phyloP scores from a whole-genome alignment of 1,140 invertebrate species.

The Dinothrombium tinctorium region DNA sequence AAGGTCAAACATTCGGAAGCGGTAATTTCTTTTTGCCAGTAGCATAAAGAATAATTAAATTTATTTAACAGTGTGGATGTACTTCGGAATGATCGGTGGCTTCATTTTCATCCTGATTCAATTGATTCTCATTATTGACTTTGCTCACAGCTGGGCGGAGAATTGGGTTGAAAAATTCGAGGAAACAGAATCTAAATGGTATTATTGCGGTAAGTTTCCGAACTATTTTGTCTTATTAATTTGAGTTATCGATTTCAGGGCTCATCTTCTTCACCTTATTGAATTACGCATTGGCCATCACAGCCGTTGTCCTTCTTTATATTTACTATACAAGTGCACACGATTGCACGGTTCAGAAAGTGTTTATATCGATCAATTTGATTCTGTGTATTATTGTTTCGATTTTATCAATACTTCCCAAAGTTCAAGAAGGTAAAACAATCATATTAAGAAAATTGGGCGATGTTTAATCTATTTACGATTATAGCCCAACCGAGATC shows the following conservation, averaged over 20 bases:
- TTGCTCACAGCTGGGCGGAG: slow-evolving; percentile 89
- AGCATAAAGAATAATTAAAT: slow-evolving; percentile 2
- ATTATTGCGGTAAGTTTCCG: slow-evolving; percentile 25
- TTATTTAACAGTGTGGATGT: slow-evolving; percentile 61
- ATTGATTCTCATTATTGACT: slow-evolving; percentile 84
- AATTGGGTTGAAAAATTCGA: slow-evolving; percentile 79
- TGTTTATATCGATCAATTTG: slow-evolving; percentile 90
- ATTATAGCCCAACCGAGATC: slow-evolving; percentile 39
- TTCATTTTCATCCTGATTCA: slow-evolving; percentile 93
- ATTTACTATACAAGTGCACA: slow-evolving; percentile 68
- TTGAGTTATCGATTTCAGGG: slow-evolving; percentile 26
- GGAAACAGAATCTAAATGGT: slow-evolving; percentile 66
- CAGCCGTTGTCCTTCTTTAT: slow-evolving; percentile 61
- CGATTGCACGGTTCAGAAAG: slow-evolving; percentile 72
- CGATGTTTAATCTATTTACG: slow-evolving; percentile 9
- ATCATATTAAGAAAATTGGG: slow-evolving; percentile 13
- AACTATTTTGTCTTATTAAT: background rate
- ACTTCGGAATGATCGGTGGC: slow-evolving; percentile 87
- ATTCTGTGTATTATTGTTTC: slow-evolving; percentile 69
- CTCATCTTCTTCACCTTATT: slow-evolving; percentile 63
- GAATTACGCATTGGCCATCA: slow-evolving; percentile 52
- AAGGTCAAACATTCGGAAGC: slow-evolving; percentile 36
- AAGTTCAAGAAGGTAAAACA: slow-evolving; percentile 50
- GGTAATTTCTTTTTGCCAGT: slow-evolving; percentile 15
- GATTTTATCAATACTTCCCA: slow-evolving; percentile 63